A percentile compares a stretch with the other conserved stretches of the same genome.
phyloP scores from a whole-genome alignment of 2,113 vertebrate genomes.

The Eptatretus burgeri region DNA sequence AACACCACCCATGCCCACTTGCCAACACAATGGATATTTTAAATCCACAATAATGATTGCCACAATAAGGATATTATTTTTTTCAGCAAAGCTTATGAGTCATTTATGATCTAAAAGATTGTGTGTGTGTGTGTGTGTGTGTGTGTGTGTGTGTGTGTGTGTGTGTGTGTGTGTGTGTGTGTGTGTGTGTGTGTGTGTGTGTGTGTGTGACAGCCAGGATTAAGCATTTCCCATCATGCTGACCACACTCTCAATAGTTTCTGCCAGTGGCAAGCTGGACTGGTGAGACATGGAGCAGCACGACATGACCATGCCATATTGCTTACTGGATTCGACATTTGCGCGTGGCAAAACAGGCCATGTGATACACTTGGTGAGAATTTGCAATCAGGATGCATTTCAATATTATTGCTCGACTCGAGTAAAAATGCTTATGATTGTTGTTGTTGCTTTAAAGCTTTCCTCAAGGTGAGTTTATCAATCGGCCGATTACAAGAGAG shows the following conservation, averaged over 20 bases:
- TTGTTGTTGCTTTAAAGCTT: too few species aligned
- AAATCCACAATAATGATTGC: too few species aligned
- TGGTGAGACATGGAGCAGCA: slow-evolving; percentile 56
- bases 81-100: too few species aligned
- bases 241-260: slow-evolving; percentile 92
- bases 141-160: background rate
- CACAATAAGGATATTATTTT: too few species aligned
- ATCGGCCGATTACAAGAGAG: background rate
- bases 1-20: too few species aligned
- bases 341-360: slow-evolving; percentile 93
- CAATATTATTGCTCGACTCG: too few species aligned
- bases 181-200: background rate
- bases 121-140: background rate
- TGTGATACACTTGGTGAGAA: slow-evolving; percentile 72
- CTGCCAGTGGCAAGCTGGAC: slow-evolving; percentile 83
- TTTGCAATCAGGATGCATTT: too few species aligned
- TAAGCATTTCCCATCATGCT: slow-evolving; percentile 63
- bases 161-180: background rate
- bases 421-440: too few species aligned
- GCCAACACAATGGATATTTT: too few species aligned
- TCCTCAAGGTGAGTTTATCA: too few species aligned
- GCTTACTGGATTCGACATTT: slow-evolving; percentile 82
- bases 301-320: slow-evolving; percentile 74
- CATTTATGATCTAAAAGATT: background rate
- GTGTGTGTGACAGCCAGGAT: slow-evolving; percentile 26